Conservation (phyloP, 2,797 vertebrate species). For the Cyclura pinguis region DNA sequence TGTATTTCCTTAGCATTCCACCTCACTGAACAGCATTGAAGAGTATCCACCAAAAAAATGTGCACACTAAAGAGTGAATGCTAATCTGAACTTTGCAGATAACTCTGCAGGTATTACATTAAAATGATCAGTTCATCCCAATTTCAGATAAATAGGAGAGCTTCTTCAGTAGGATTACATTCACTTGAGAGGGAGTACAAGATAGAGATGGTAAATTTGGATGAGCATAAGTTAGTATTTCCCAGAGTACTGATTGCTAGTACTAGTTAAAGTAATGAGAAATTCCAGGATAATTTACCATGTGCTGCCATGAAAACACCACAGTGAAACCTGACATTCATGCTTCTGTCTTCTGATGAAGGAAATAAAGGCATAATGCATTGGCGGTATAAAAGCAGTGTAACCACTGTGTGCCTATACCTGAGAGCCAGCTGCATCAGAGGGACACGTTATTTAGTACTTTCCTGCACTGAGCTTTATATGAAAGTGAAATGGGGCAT, state of each 20-base stretch:
- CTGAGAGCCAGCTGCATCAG: constrained; percentile 12
- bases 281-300: constrained; percentile 9
- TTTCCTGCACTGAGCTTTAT: constrained; percentile 43
- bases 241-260: not conserved
- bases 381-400: not conserved
- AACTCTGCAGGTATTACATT: not conserved
- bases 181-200: not conserved
- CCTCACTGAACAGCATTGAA: not conserved
- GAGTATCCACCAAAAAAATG: not conserved
- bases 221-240: not conserved
- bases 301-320: not conserved
- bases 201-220: not conserved
- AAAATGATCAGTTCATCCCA: not conserved
- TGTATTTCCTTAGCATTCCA: not conserved
- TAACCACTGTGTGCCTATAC: not conserved
- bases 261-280: constrained; percentile 9
- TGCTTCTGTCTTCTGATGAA: not conserved
- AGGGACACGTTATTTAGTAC: constrained; percentile 26
- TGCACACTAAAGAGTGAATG: not conserved
- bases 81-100: not conserved
- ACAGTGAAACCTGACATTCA: not conserved
- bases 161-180: not conserved
- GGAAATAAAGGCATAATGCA: not conserved
- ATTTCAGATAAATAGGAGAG: not conserved
- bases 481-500: constrained; percentile 60